Evolutionary conservation across 2,113 vertebrate species (phyloP), one percentile per base, ranked within the genome.

Genomic region (Silurus meridionalis): DNA sequence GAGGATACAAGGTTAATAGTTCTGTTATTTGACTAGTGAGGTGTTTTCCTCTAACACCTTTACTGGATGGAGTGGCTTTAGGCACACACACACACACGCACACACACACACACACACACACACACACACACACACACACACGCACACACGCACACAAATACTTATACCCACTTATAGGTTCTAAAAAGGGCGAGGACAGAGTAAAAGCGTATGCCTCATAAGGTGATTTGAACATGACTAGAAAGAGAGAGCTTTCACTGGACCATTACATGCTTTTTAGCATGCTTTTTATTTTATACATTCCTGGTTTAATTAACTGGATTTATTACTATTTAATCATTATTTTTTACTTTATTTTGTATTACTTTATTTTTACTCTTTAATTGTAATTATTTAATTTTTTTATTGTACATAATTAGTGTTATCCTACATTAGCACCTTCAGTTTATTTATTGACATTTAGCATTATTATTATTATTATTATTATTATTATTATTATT

Each of bases 1-100:
- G 78, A 75, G 91, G 78, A 85, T 87, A 88, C 19, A 58, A 87
- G 89, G 91, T 93, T 91, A 93, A 93, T 92, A 92, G 91, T 92
- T 87, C 92, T 85, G 83, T 46, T 79, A 48, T 82, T 87, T 82
- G 86, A 88, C 87, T 80, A 14, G 87, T 88, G 72, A 77, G 83
- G 48, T 71, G 58, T 88, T 71, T 88, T 80, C 37, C 67, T 85
- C 58, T 84, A 89, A 91, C 90, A 91, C 89, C 86, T 90, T 80
- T 37, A 46, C 17, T 66, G 46, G 61, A 86, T 28, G 23, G 25
- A 25, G 84, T 66, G 19, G 84, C 83, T 69, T 69, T 55, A 89
- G 77, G 81, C 84, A 88, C 61, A 86, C 82, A 89, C 58, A 67
- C 69, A 79, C 58, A 86, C 77, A 88, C 71, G 88, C 86, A 81